These are phyloP conservation scores for Paradoxurus hermaphroditus DNA, from an alignment of 2,113 vertebrate species.

Conservation along the genomic window DNA sequence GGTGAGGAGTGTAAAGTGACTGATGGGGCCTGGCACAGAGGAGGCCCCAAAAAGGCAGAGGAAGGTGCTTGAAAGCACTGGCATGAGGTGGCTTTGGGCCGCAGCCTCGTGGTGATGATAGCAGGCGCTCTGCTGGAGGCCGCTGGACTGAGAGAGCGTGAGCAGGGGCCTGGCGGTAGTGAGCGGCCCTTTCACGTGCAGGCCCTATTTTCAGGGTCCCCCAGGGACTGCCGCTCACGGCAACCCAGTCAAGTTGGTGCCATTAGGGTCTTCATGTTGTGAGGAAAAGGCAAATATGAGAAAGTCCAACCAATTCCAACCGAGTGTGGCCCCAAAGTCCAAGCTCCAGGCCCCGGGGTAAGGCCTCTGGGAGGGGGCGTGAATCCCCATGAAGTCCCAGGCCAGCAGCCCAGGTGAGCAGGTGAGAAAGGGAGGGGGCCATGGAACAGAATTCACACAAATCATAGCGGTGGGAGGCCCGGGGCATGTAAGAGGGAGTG, in stretches of 20 bases:
- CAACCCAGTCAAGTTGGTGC: neutral
- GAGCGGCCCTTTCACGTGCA: neutral
- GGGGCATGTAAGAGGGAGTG: neutral
- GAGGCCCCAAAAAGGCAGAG: too few species aligned
- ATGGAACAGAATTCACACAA: neutral
- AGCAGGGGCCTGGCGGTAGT: neutral
- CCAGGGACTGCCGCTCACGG: fast-evolving
- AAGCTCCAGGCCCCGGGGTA: neutral
- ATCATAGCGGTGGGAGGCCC: neutral
- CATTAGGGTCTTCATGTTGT: neutral
- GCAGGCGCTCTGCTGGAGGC: neutral
- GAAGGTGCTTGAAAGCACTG: neutral
- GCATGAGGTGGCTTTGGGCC: fast-evolving
- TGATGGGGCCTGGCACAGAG: neutral
- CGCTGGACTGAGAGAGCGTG: neutral
- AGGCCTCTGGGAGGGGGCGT: neutral
- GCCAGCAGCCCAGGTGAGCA: neutral
- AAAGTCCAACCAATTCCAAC: neutral
- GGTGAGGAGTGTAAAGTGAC: neutral
- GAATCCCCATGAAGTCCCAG: neutral
- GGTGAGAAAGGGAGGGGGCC: neutral
- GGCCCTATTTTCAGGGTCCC: neutral
- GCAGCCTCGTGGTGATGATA: neutral
- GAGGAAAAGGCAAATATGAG: neutral
- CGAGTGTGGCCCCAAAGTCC: neutral